Evolutionary conservation across 2,797 vertebrate genomes (phyloP), one percentile per base, ranked within the genome.

Genomic region (Allenopithecus nigroviridis): DNA sequence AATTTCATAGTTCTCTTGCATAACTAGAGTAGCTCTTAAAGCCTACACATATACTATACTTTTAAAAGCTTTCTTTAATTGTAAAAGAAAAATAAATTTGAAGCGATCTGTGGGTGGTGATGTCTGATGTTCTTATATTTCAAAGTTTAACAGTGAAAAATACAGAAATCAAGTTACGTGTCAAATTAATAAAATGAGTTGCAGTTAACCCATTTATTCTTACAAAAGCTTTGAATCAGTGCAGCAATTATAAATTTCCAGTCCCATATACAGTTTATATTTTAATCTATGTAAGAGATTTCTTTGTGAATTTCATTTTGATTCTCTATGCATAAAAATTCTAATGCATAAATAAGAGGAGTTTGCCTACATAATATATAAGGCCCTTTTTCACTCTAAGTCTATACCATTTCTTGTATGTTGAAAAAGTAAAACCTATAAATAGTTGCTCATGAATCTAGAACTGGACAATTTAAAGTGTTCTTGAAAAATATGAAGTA

Each of bases 71-170:
- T 36, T 61, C 33, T 88, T 86, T 91, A 75, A 75, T 88, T 97
- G 83, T 55, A 74, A 89, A 91, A 94, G 26, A 89, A 95, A 94
- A 88, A 91, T 90, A 83, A 91, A 95, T 55, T 41, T 92, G 28
- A 85, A 91, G 55, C 5, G 93, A 76, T 81, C 39, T 80, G 41
- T 21, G 95, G 36, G 93, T 13, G 92, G 24, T 86, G 24, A 78
- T 75, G 8, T 46, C n/a, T 88, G 36, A 50, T 75, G 41, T 61
- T 86, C n/a, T 95, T 48, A 36, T 90, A 91, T 91, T 95, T 94
- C 39, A 48, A 96, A 95, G 41, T 83, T 96, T 64, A 81, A 61
- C 28, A 50, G 22, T 61, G n/a, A 30, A 95, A 97, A 87, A 92
- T 64, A 64, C 28, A 64, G 59, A 88, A 43, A 91, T 64, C 26